Evolutionary conservation across 1,140 invertebrate genomes (phyloP), one percentile per base, ranked within the genome.

Genomic region (Zaprionus inermis): DNA sequence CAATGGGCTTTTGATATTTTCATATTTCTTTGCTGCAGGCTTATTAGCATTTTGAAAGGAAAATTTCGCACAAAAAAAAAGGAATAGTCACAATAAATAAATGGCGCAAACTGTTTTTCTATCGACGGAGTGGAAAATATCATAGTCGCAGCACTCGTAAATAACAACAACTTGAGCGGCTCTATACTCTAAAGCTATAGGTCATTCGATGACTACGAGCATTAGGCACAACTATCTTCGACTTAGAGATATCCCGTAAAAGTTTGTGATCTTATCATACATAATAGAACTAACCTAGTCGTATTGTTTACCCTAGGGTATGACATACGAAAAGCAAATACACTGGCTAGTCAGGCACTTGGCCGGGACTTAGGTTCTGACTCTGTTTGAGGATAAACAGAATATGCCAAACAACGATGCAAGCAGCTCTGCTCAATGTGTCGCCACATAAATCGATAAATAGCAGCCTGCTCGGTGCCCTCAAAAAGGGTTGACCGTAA

Each of bases 361-460:
- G n/a, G 5, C 28, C 28, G 2, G 1, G n/a, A n/a, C 16, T 16
- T 46, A n/a, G 22, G 10, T 51, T 0, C 4, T 24, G 11, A 0
- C 24, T 6, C 16, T 58, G 20, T 24, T 20, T 22, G 18, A 30
- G 28, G 18, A 44, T 54, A 41, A 51, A 32, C 16, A 32, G 66
- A 58, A 22, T 54, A 67, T 44, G 46, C 20, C 55, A 12, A 49
- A n/a, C 51, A 66, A 81, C 78, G 81, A 84, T n/a, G n/a, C n/a
- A 51, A 24, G 49, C 65, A 56, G n/a, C n/a, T 41, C 56, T 76
- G 34, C 55, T 52, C 18, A 46, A 54, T 54, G 63, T 36, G 44
- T 63, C 38, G 59, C 18, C 52, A 72, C 71, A 78, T 81, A 79
- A 85, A 86, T 85, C 81, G 78, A 81, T 81, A 70, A 54, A 56